phyloP scores from a whole-genome alignment of 1,140 invertebrate species.

The Sinella curviseta region DNA sequence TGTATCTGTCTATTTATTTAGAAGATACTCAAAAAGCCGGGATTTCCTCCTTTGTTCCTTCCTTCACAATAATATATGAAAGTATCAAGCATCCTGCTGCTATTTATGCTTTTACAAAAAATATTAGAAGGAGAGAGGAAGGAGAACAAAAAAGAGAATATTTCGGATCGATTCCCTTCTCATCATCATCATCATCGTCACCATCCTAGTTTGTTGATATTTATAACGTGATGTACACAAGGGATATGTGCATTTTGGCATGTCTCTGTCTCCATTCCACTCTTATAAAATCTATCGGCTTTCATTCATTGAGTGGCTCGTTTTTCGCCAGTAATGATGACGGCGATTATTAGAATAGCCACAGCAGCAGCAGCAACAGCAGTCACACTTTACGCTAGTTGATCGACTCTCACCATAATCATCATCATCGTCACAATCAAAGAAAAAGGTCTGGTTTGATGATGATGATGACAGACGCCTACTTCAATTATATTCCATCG shows the following conservation, averaged over 20 bases:
- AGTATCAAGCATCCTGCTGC: not conserved
- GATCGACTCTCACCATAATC: not conserved
- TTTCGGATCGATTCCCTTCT: not conserved
- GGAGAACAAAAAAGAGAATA: not conserved
- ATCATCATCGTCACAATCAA: not conserved
- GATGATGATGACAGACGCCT: constrained; percentile 10
- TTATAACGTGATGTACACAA: not conserved
- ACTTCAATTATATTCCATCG: not conserved
- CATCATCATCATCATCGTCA: not conserved
- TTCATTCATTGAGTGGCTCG: not conserved
- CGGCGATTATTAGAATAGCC: not conserved
- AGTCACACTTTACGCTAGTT: constrained; percentile 5
- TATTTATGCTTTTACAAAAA: not conserved
- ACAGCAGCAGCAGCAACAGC: too few species aligned
- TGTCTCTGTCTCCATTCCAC: too few species aligned
- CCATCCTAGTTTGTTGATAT: not conserved
- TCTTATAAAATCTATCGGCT: too few species aligned
- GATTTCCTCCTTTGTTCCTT: not conserved
- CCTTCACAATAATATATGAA: not conserved
- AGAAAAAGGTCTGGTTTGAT: not conserved
- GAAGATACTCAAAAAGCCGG: not conserved
- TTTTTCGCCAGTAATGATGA: not conserved
- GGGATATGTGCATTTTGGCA: not conserved
- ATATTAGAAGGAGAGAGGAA: not conserved
- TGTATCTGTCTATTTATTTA: not conserved